phyloP scores from a whole-genome alignment of 2,797 vertebrate species.

The Ctenopoma multispine region DNA sequence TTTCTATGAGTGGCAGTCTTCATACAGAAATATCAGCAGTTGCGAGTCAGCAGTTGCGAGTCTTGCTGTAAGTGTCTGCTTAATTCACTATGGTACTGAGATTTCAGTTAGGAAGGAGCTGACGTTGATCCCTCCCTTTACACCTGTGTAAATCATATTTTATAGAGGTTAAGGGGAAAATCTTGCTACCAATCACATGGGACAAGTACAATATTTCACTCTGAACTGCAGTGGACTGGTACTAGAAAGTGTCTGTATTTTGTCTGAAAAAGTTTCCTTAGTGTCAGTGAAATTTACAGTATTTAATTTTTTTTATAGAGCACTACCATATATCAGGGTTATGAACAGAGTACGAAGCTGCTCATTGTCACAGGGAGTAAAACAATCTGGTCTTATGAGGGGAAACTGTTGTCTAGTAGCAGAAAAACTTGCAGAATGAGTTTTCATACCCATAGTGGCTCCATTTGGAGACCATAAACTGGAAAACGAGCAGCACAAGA shows the following conservation, averaged over 20 bases:
- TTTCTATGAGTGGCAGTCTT: constrained; percentile 5
- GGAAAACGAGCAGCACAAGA: constrained; percentile 33
- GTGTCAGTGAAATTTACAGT: too few relatives aligned
- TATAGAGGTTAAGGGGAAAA: neutral
- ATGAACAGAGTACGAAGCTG: neutral
- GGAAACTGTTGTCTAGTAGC: constrained; percentile 1
- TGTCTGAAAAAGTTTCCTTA: too few relatives aligned
- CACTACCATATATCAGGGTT: neutral
- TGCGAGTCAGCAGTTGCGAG: neutral
- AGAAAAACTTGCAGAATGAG: neutral
- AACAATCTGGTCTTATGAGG: neutral
- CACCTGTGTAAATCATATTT: neutral
- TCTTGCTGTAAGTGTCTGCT: neutral
- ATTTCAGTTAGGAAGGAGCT: neutral
- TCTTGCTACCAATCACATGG: too few relatives aligned
- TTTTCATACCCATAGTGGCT: neutral
- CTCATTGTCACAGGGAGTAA: neutral
- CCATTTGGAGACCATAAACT: constrained; percentile 27
- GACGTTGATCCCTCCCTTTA: neutral
- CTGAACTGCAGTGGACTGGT: too few relatives aligned
- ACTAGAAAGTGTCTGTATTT: too few relatives aligned
- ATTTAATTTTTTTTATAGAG: too few relatives aligned
- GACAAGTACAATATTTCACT: too few relatives aligned
- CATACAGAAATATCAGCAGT: neutral
- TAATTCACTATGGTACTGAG: too few relatives aligned